Evolutionary conservation across 1,140 invertebrate genomes (phyloP).

Genomic region (Drosophila insularis): DNA sequence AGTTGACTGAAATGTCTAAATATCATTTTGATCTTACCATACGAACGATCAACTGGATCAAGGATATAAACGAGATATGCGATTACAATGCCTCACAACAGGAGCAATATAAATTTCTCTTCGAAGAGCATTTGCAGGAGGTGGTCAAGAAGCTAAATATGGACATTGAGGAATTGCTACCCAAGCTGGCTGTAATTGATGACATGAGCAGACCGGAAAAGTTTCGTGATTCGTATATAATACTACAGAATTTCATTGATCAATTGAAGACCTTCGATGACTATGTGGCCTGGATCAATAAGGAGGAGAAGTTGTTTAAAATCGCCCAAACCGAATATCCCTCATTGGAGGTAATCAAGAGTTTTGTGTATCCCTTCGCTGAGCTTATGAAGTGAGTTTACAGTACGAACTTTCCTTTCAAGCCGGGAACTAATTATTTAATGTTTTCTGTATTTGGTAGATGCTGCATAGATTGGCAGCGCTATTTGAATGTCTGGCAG

Average conservation of each 20-base stretch:
- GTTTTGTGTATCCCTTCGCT: slow-evolving; percentile 87
- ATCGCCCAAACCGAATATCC: slow-evolving; percentile 89
- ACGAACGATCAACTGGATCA: slow-evolving; percentile 88
- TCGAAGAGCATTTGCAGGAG: slow-evolving; percentile 89
- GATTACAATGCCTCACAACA: slow-evolving; percentile 88
- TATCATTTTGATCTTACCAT: slow-evolving; percentile 88
- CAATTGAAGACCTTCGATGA: slow-evolving; percentile 89
- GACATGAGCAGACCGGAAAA: slow-evolving; percentile 88
- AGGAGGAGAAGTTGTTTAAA: slow-evolving; percentile 93
- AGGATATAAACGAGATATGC: slow-evolving; percentile 88
- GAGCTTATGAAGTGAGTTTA: slow-evolving; percentile 84
- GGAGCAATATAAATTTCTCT: slow-evolving; percentile 90
- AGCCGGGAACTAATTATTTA: too few species aligned
- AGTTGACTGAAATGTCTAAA: slow-evolving; percentile 86
- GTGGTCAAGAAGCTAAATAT: slow-evolving; percentile 87
- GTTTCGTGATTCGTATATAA: slow-evolving; percentile 86
- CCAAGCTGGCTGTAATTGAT: slow-evolving; percentile 86
- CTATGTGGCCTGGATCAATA: slow-evolving; percentile 92
- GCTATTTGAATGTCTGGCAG: slow-evolving; percentile 93
- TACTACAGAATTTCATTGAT: slow-evolving; percentile 89
- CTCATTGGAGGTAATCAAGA: slow-evolving; percentile 89
- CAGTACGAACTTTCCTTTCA: background rate
- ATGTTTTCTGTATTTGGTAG: slow-evolving; percentile 49
- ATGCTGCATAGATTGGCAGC: slow-evolving; percentile 88
- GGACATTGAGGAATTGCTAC: slow-evolving; percentile 88